Base-by-base conservation (phyloP, 37 sponge, comb jelly and placozoan species). In the Aphrocallistes beatrix region DNA sequence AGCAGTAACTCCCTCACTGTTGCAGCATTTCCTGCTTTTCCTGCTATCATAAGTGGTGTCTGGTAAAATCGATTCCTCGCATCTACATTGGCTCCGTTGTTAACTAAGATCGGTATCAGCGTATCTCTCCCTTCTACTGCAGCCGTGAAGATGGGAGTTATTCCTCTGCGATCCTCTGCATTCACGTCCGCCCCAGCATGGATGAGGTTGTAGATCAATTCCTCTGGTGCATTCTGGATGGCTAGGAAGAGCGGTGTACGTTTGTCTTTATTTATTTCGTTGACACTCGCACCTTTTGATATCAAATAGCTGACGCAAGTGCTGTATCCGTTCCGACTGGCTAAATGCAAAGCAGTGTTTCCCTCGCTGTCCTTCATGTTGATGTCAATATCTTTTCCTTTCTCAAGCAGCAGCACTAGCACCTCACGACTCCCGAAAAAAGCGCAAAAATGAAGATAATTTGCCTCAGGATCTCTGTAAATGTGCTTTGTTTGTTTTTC, bases 41-140 rank as follows among this genome's bases (percentile, higher is more conserved):
- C 10, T 6, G 75, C 75, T 13, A 60, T 21, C 75, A 60, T 60
- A 1, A 60, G 75, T 60, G 75, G 75, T 60, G 75, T 60, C 75
- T 60, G 75, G n/a, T 60, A 60, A 30, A 60, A 60, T 13, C 75
- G 75, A 60, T 60, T 60, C 75, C 75, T 3, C n/a, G 75, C 75
- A 30, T 60, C 75, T 30, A 13, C 75, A 30, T 60, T 60, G 8
- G 75, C 75, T 60, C 75, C 75, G 34, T 60, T 60, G 75, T 60
- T 60, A 13, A 60, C 75, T 13, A 60, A 30, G 34, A 60, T 60
- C 6, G 75, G 75, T 25, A 60, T 60, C 32, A 60, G 75, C 75
- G 75, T 60, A 3, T 60, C 75, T 60, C 75, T 60, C n/a, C 75
- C 75, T 30, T 60, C 75, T 19, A 60, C n/a, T 13, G 75, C 75